A percentile compares a stretch with the other conserved stretches of the same genome.
phyloP scores from a whole-genome alignment of 92 coral and sea anemone species.

The Phymanthus crucifer region DNA sequence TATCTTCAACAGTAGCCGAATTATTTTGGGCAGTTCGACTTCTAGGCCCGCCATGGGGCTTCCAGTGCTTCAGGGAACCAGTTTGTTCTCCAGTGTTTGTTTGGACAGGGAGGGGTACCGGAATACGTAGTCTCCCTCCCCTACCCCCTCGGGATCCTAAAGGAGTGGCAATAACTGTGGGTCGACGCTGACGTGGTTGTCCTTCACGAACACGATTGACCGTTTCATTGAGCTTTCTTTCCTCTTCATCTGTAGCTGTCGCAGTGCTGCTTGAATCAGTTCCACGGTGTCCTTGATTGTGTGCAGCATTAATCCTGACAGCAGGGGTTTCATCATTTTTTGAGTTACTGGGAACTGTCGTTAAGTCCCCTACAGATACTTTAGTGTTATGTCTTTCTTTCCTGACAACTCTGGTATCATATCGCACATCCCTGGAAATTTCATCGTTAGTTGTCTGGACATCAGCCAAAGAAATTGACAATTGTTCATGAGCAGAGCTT shows the following conservation, averaged over 20 bases:
- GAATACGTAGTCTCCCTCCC: background rate
- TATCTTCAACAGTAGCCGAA: background rate
- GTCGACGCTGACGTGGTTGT: background rate
- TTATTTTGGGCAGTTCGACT: background rate
- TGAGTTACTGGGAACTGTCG: too few relatives aligned
- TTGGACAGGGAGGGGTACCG: background rate
- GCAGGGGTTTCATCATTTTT: background rate
- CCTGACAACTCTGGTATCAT: too few relatives aligned
- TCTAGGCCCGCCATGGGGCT: slow-evolving; percentile 2
- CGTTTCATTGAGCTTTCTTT: background rate
- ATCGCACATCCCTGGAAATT: too few relatives aligned
- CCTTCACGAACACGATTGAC: background rate
- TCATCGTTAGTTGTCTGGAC: background rate
- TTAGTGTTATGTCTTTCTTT: too few relatives aligned
- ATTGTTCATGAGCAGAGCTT: too few relatives aligned
- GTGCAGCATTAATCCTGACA: background rate
- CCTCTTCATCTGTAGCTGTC: background rate
- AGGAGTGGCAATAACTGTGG: background rate
- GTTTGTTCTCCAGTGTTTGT: background rate
- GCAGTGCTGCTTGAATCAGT: background rate
- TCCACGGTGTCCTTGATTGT: background rate
- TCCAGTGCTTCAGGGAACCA: background rate
- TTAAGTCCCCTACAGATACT: too few relatives aligned
- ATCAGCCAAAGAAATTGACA: background rate
- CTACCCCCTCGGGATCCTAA: background rate